Conservation (phyloP, 2,888 invertebrate genomes). For the Zootermopsis nevadensis region DNA sequence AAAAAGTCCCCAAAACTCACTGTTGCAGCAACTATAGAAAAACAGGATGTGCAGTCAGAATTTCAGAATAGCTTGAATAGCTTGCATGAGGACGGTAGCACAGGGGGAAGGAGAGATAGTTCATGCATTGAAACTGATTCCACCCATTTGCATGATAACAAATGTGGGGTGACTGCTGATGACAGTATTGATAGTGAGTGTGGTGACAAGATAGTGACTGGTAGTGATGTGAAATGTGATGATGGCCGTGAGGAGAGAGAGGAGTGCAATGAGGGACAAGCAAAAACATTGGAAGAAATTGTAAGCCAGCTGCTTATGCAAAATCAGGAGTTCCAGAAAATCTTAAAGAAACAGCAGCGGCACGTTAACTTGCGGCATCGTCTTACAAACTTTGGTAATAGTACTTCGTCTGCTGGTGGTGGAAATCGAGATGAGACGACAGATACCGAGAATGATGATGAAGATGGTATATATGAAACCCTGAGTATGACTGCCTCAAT, state of each 20-base stretch:
- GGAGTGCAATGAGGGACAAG: constrained; percentile 59
- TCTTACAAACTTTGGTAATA: constrained; percentile 59
- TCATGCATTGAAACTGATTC: neutral
- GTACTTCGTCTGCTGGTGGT: neutral
- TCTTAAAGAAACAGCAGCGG: constrained; percentile 78
- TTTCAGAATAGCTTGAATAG: neutral
- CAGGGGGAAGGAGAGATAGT: constrained; percentile 8
- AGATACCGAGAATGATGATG: constrained; percentile 57
- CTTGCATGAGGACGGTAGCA: neutral
- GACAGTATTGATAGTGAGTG: constrained; percentile 30
- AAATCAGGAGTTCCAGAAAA: constrained; percentile 83
- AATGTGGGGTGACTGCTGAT: neutral
- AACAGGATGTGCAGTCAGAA: constrained; percentile 1
- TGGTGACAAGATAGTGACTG: constrained; percentile 1
- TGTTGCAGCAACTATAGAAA: neutral
- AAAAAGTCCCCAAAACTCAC: constrained; percentile 14
- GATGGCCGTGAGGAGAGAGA: constrained; percentile 60
- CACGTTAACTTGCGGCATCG: constrained; percentile 69
- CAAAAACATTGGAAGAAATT: constrained; percentile 78
- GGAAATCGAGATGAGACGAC: constrained; percentile 55
- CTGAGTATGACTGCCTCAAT: constrained; percentile 23
- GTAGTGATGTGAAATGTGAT: constrained; percentile 18
- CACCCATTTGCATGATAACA: neutral
- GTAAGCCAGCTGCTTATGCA: constrained; percentile 86
- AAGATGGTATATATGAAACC: constrained; percentile 50